phyloP scores from a whole-genome alignment of 64 coral and sea anemone genomes.

The Cladopsammia gracilis region DNA sequence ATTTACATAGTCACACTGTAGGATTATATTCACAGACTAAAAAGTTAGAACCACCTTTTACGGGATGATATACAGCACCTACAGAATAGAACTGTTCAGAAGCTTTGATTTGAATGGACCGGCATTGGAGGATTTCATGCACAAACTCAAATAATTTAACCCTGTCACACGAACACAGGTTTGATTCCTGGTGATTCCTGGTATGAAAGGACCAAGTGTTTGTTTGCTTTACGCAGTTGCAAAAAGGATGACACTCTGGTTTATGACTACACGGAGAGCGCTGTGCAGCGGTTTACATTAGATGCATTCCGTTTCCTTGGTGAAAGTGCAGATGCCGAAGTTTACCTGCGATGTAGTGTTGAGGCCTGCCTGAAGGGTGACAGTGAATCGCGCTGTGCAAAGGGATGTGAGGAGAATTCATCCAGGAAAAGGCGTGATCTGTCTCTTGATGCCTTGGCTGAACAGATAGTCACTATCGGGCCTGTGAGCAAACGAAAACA shows the following conservation, averaged over 20 bases:
- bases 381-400: slow-evolving; percentile 66
- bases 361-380: slow-evolving; percentile 77
- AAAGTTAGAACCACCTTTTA: no score
- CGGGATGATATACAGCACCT: no score
- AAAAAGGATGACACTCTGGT: slow-evolving; percentile 46
- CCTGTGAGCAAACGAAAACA: slow-evolving; percentile 2
- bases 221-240: slow-evolving; percentile 54
- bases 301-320: slow-evolving; percentile 75
- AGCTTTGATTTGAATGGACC: no score
- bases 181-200: neutral
- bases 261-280: slow-evolving; percentile 66
- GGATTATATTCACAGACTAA: no score
- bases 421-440: slow-evolving; percentile 27
- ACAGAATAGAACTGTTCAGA: no score
- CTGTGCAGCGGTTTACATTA: slow-evolving; percentile 62
- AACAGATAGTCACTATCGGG: slow-evolving; percentile 58
- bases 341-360: slow-evolving; percentile 79
- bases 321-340: neutral
- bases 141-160: no score
- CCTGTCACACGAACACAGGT: no score
- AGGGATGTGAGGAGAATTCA: slow-evolving; percentile 36
- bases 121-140: no score
- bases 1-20: no score
- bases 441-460: neutral
- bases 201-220: no score